phyloP scores from a whole-genome alignment of 2,888 invertebrate genomes.

The Eupithecia dodoneata region DNA sequence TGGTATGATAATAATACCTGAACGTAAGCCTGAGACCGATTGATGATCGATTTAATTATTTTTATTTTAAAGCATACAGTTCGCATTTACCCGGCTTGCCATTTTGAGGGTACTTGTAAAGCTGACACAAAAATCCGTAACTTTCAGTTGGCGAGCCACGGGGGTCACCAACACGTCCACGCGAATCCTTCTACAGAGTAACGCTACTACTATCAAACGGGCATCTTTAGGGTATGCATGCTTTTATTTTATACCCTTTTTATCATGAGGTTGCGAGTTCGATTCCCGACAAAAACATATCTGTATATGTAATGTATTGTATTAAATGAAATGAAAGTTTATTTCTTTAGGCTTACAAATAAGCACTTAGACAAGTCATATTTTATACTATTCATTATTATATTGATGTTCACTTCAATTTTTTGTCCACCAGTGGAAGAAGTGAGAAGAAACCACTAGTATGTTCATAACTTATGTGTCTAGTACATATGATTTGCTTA shows the following conservation, averaged over 20 bases:
- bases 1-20: background rate
- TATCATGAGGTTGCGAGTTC: too few relatives aligned
- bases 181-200: slow-evolving; percentile 69
- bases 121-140: background rate
- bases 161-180: slow-evolving; percentile 57
- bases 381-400: too few relatives aligned
- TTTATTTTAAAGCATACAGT: background rate
- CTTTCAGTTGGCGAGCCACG: slow-evolving; percentile 68
- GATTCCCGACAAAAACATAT: too few relatives aligned
- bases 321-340: too few relatives aligned
- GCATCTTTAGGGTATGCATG: slow-evolving; percentile 69
- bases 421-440: too few relatives aligned
- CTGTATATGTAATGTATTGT: too few relatives aligned
- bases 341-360: too few relatives aligned
- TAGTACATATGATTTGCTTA: too few relatives aligned
- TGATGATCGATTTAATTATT: background rate
- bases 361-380: too few relatives aligned
- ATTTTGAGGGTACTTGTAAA: background rate
- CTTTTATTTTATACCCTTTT: background rate
- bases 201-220: slow-evolving; percentile 71
- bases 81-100: background rate
- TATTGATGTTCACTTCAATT: too few relatives aligned
- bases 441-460: too few relatives aligned
- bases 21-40: background rate
- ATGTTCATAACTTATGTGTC: too few relatives aligned